Evolutionary conservation across 2,888 invertebrate species (phyloP).

Genomic region (Zygogramma bicolorata): DNA sequence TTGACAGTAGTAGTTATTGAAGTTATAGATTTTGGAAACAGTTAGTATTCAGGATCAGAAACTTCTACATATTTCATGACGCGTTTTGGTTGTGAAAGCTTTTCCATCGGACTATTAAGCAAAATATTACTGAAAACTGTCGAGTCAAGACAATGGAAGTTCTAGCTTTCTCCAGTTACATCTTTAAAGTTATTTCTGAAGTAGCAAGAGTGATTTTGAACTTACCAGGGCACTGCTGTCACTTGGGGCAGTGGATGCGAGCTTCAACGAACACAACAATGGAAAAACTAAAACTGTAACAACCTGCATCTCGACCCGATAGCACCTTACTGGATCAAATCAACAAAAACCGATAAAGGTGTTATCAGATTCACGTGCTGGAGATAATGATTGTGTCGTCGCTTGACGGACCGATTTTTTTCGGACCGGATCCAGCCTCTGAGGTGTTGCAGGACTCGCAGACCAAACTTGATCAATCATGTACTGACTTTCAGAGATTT

Average conservation of each 20-base stretch:
- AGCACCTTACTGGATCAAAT: not conserved
- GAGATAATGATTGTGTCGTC: not conserved
- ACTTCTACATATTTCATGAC: too few relatives aligned
- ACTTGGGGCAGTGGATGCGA: constrained; percentile 34
- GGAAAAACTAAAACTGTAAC: constrained; percentile 35
- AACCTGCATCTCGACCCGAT: constrained; percentile 36
- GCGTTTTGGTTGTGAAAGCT: too few relatives aligned
- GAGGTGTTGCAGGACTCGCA: constrained; percentile 11
- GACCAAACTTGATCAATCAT: constrained; percentile 47
- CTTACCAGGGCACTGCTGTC: constrained; percentile 44
- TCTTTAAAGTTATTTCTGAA: not conserved
- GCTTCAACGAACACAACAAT: constrained; percentile 35
- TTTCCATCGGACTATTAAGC: too few relatives aligned
- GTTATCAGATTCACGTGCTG: constrained; percentile 17
- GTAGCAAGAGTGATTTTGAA: too few relatives aligned
- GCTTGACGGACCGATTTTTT: not conserved
- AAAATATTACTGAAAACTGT: too few relatives aligned
- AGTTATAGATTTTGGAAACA: too few relatives aligned
- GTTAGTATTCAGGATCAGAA: too few relatives aligned
- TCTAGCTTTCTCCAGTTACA: not conserved
- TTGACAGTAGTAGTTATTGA: too few relatives aligned
- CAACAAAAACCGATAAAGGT: constrained; percentile 7
- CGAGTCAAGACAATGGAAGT: not conserved
- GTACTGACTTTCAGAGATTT: constrained; percentile 44
- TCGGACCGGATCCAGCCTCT: constrained; percentile 8